Conservation (phyloP, 1,140 invertebrate species). For the Drosophila sechellia region DNA sequence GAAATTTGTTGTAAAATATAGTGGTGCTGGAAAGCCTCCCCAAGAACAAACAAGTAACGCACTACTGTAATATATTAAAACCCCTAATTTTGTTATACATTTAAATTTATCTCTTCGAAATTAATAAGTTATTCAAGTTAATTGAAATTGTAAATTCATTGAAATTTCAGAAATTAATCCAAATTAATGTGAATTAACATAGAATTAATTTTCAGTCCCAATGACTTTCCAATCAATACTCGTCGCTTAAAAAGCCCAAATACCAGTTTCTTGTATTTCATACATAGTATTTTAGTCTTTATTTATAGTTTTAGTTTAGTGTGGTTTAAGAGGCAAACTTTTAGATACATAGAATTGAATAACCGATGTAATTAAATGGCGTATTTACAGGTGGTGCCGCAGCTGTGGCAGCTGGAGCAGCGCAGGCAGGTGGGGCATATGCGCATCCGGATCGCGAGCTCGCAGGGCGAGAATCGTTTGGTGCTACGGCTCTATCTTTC, state of each 20-base stretch:
- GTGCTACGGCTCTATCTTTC: conserved; percentile 70
- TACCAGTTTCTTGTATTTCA: conserved; percentile 9
- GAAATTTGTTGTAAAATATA: conserved; percentile 7
- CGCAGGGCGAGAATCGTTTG: conserved; percentile 10
- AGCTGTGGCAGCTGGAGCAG: conserved; percentile 47
- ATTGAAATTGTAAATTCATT: too few species aligned
- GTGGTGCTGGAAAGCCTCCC: conserved; percentile 51
- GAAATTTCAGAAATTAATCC: too few species aligned
- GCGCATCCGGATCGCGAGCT: conserved; percentile 1
- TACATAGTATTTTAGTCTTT: conserved; percentile 36
- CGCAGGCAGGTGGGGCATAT: conserved; percentile 40
- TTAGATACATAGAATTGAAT: conserved; percentile 5
- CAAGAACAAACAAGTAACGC: conserved; percentile 5
- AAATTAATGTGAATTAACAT: too few species aligned
- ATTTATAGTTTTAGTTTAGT: conserved; percentile 16
- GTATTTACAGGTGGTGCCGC: conserved; percentile 65
- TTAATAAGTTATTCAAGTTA: too few species aligned
- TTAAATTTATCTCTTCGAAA: too few species aligned
- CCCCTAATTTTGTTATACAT: not conserved
- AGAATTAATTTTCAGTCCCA: not conserved
- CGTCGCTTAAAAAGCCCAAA: not conserved
- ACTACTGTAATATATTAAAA: not conserved
- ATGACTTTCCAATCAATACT: not conserved
- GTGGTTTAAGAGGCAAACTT: conserved; percentile 4
- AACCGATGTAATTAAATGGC: conserved; percentile 4